Percentiles rank a stretch among this genome's conserved stretches.
Evolutionary conservation across 2,113 vertebrate species (phyloP).

Genomic region (Sigmodon hispidus): DNA sequence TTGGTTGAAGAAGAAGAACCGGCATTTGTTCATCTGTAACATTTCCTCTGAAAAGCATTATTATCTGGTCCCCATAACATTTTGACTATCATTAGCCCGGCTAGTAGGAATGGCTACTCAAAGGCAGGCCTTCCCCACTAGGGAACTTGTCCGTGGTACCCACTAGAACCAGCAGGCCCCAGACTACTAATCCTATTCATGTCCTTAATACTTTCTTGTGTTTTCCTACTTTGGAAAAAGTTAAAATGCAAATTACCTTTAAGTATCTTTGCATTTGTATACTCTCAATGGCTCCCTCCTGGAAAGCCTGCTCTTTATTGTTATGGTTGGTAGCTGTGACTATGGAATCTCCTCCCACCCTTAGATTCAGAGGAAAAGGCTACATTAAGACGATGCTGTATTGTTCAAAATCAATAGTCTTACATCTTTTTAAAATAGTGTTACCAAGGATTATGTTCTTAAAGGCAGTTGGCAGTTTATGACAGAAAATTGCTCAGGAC

Average conservation of each 20-base stretch:
- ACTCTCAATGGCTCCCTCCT: neutral
- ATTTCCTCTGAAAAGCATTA: neutral
- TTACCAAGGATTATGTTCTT: neutral
- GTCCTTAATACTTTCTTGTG: accelerated
- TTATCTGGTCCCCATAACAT: neutral
- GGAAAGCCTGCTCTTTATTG: neutral
- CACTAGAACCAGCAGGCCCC: neutral
- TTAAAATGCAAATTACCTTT: neutral
- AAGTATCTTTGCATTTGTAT: neutral
- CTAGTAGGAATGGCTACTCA: accelerated
- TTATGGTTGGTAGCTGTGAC: neutral
- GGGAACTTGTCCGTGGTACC: accelerated
- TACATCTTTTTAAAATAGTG: neutral
- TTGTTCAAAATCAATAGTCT: neutral
- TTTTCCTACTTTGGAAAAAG: neutral
- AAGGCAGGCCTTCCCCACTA: too few species aligned
- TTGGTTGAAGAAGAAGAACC: neutral
- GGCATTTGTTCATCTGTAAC: too few species aligned
- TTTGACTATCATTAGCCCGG: accelerated
- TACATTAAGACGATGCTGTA: neutral
- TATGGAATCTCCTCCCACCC: neutral
- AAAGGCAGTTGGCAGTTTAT: neutral
- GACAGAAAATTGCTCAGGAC: neutral
- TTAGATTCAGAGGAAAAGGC: neutral
- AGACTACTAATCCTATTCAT: accelerated